Evolutionary conservation across 2,888 invertebrate species (phyloP).

Genomic region (Apamea monoglypha): DNA sequence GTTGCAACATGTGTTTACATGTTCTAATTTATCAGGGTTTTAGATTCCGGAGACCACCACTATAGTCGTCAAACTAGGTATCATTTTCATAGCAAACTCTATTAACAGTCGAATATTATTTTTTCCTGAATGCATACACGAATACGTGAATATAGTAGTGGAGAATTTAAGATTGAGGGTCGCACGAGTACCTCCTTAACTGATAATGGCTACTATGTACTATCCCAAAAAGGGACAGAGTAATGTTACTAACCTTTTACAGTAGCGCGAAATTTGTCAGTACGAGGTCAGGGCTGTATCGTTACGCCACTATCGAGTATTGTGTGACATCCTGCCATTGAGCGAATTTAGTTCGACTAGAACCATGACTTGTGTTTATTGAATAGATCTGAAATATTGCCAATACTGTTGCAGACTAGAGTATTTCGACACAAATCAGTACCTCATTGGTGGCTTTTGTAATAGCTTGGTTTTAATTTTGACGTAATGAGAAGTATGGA

Average conservation of each 20-base stretch:
- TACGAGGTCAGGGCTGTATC: constrained; percentile 70
- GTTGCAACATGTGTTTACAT: no score
- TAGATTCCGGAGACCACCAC: not conserved
- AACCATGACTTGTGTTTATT: constrained; percentile 49
- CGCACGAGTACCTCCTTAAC: not conserved
- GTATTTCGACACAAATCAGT: constrained; percentile 9
- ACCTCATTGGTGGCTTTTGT: not conserved
- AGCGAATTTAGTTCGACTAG: constrained; percentile 58
- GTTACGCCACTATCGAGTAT: constrained; percentile 57
- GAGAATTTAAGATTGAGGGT: constrained; percentile 29
- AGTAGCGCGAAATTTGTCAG: constrained; percentile 58
- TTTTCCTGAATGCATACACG: not conserved
- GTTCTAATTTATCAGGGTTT: not conserved
- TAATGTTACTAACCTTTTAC: constrained; percentile 32
- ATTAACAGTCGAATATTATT: not conserved
- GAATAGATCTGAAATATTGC: constrained; percentile 19
- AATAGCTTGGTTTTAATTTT: not conserved
- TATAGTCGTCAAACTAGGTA: not conserved
- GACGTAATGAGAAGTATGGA: not conserved
- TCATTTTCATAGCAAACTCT: not conserved
- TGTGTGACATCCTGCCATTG: constrained; percentile 80
- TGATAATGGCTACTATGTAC: constrained; percentile 13
- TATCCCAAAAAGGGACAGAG: constrained; percentile 36
- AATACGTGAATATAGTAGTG: not conserved
- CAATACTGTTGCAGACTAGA: constrained; percentile 4